Conservation (phyloP, 1,140 invertebrate genomes). For the Leguminivora glycinivorella region DNA sequence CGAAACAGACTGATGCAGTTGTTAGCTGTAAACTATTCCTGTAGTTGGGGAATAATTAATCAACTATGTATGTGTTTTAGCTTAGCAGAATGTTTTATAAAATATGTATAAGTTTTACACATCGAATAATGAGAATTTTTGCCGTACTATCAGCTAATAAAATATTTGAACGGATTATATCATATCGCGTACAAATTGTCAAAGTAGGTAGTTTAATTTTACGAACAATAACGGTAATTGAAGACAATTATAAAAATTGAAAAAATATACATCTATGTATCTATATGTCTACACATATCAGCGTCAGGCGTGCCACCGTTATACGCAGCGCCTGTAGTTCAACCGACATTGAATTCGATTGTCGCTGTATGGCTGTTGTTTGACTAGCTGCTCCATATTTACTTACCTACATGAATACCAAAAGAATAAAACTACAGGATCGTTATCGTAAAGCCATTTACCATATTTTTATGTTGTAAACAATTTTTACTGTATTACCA, state of each 20-base stretch:
- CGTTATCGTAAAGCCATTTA: slow-evolving; percentile 11
- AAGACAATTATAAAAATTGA: no score
- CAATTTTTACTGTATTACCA: slow-evolving; percentile 27
- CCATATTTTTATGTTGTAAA: slow-evolving; percentile 25
- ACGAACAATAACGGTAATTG: no score
- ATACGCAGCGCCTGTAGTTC: slow-evolving; percentile 12
- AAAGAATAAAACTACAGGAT: slow-evolving; percentile 18
- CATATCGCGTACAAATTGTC: no score
- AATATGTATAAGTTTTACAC: no score
- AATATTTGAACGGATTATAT: no score
- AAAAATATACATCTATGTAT: no score
- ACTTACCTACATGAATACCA: slow-evolving; percentile 21
- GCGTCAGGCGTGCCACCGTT: slow-evolving; percentile 1
- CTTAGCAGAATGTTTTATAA: no score
- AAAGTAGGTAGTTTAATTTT: no score
- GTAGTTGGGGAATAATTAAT: background rate
- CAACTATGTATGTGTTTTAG: no score
- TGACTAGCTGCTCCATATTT: slow-evolving; percentile 27
- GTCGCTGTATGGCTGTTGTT: slow-evolving; percentile 10
- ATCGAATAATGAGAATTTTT: no score
- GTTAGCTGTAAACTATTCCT: slow-evolving; percentile 21
- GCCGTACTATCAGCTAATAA: no score
- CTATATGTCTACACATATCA: background rate
- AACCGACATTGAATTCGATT: slow-evolving; percentile 26
- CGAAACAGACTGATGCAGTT: slow-evolving; percentile 25